Evolutionary conservation across 2,888 invertebrate species (phyloP), one percentile per base, ranked within the genome.

Genomic region (Lithophane socia): DNA sequence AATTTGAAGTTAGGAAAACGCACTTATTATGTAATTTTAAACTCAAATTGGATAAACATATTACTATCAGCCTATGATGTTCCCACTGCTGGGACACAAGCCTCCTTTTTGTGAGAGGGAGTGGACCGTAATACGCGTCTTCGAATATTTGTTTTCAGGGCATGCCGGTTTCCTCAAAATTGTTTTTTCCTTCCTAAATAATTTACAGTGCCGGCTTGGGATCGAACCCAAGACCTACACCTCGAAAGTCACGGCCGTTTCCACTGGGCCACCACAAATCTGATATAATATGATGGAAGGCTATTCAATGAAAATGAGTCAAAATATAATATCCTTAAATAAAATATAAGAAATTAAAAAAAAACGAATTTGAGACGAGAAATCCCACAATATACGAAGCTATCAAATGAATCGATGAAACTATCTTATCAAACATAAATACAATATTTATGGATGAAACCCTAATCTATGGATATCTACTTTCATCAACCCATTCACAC

Each of bases 401-500:
- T 16, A 54, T 29, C 42, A 29, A 44, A 21, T 16, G 16, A 49
- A 49, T 56, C 21, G 16, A 16, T n/a, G 3, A n/a, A 29, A 49
- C n/a, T 49, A 3, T 29, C 29, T 64, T 13, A 18, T 49, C 9
- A 76, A 54, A 29, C 49, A 42, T 37, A 54, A 72, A 44, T 47
- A 73, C 10, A 60, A 47, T 54, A 52, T 68, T n/a, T 21, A 65
- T 49, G 3, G 13, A 60, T 66, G 44, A 67, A 47, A 42, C 64
- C 44, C 12, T 58, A 65, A 81, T 80, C 82, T 77, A n/a, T 3
- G 54, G 64, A 52, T 21, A 61, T 52, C 16, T 44, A 82, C 60
- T 74, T 77, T 85, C 72, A 82, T 82, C 82, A 85, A 18, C 60
- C 69, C 73, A 82, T 85, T 81, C 85, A 85, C 73, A 76, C 82